Evolutionary conservation across 2,113 vertebrate genomes (phyloP), one percentile per base, ranked within the genome.

Genomic region (Casuarius casuarius): DNA sequence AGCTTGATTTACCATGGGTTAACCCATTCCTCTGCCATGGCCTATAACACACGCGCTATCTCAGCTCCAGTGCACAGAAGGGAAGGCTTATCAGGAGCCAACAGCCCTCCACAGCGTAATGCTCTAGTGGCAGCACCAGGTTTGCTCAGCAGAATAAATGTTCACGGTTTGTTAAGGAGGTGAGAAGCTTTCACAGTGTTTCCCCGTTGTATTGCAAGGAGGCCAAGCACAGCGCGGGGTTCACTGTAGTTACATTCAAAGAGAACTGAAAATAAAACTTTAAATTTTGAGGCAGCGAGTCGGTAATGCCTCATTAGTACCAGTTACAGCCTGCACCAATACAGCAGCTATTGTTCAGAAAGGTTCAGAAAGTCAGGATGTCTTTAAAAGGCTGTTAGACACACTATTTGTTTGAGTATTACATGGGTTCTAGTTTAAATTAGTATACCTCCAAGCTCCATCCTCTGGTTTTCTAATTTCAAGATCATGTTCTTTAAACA

Each of bases 51-150:
- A 16, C 7, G 22, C 38, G 74, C n/a, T 49, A 12, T 0, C 40
- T 77, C 35, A 78, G 92, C 79, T 72, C 18, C 17, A 12, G 61
- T 12, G 76, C 1, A 44, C 40, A 3, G 54, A 51, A 52, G 65
- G 19, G 35, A 72, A 87, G 10, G 91, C 95, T 97, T 95, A 94
- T 91, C 94, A 83, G 83, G 91, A 66, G 63, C 68, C 33, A 40
- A 33, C 74, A 93, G 95, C 93, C 65, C 66, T 95, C 49, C 48
- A 14, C 71, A 21, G 40, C 5, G 66, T 51, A 67, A 74, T 33
- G 94, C 90, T 95, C 81, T 11, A 23, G 51, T 56, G 84, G 82
- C 82, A 90, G 84, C 63, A 31, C 74, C 14, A 35, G 71, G 78
- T 89, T 38, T 89, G 85, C 87, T 95, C 93, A 86, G 87, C 62